Evolutionary conservation across 2,113 vertebrate genomes (phyloP).

Genomic region (Pontoporia blainvillei): DNA sequence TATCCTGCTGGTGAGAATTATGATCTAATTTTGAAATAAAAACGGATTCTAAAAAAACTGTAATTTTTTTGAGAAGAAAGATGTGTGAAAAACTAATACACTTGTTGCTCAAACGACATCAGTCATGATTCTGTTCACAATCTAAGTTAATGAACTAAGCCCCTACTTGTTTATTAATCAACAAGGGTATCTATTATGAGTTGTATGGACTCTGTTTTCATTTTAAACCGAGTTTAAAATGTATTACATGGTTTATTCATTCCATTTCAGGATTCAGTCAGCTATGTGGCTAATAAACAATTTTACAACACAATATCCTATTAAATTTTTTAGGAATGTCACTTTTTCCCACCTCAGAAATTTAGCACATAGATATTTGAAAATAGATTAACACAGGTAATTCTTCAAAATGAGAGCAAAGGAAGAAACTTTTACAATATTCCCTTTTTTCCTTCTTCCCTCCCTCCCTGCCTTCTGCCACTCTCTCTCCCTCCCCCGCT

Average conservation of each 20-base stretch:
- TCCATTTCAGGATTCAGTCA: not conserved
- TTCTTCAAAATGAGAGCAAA: not conserved
- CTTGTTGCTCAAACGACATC: not conserved
- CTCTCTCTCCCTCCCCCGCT: no score
- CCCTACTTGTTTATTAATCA: not conserved
- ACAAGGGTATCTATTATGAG: not conserved
- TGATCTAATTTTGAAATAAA: not conserved
- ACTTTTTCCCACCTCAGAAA: not conserved
- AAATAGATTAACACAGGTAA: not conserved
- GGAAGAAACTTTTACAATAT: not conserved
- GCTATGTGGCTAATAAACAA: not conserved
- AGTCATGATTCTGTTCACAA: not conserved
- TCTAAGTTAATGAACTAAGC: not conserved
- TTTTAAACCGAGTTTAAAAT: not conserved
- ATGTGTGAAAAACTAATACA: not conserved
- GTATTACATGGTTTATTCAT: not conserved
- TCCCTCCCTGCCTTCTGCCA: not conserved
- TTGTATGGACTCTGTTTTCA: not conserved
- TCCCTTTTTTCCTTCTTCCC: not conserved
- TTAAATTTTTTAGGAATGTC: not conserved
- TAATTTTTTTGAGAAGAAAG: not conserved
- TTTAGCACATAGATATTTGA: not conserved
- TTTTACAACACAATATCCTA: not conserved
- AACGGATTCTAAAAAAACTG: not conserved
- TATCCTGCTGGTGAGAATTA: not conserved